A percentile compares a stretch with the other conserved stretches of the same genome.
Evolutionary conservation across 2,888 invertebrate species (phyloP).

Genomic region (Bimastos eiseni): DNA sequence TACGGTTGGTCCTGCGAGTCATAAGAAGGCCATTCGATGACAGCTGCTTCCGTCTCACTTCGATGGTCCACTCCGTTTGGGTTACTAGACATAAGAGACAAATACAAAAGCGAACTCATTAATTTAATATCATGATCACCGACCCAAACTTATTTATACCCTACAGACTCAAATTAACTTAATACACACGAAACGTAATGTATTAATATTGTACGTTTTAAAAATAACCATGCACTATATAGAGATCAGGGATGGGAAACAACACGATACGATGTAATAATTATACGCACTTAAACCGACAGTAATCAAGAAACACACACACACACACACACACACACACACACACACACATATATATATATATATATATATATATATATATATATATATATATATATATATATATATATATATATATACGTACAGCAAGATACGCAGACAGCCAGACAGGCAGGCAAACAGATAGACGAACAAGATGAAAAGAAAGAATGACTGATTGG

Average conservation of each 20-base stretch:
- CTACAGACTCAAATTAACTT: not conserved
- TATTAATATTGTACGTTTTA: no score
- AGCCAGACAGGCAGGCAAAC: not conserved
- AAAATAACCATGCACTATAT: no score
- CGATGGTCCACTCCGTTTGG: not conserved
- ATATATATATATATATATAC: not conserved
- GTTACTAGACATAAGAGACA: not conserved
- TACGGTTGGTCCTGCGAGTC: not conserved
- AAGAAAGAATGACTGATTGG: not conserved
- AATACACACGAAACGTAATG: no score
- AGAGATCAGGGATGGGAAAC: no score
- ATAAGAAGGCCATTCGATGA: not conserved
- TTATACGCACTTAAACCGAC: no score
- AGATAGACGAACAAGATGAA: not conserved
- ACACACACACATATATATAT: no score
- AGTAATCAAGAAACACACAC: no score
- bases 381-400: not conserved
- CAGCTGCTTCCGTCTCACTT: not conserved
- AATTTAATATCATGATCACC: not conserved
- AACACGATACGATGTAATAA: no score
- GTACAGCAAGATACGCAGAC: not conserved
- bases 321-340: no score
- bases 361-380: not conserved
- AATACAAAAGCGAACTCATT: not conserved
- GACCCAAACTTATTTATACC: not conserved